Conservation (phyloP, 2,888 invertebrate species). For the Alsophila aescularia region DNA sequence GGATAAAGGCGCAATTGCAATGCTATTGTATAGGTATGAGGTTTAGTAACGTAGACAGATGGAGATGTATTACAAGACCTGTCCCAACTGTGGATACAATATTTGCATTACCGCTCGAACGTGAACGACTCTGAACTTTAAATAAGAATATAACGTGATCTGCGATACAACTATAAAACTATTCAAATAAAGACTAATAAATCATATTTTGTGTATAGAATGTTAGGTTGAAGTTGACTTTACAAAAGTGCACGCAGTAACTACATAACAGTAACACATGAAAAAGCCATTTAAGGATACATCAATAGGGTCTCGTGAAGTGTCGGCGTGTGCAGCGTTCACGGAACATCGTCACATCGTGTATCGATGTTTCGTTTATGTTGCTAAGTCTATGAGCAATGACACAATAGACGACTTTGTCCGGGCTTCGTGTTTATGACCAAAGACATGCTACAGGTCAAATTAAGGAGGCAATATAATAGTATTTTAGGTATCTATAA, state of each 20-base stretch:
- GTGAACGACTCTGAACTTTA: constrained; percentile 19
- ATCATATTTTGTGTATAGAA: neutral
- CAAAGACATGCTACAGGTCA: neutral
- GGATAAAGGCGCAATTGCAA: constrained; percentile 32
- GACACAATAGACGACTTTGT: neutral
- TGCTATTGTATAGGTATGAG: constrained; percentile 28
- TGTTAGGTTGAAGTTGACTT: neutral
- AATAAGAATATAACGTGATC: neutral
- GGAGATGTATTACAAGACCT: constrained; percentile 28
- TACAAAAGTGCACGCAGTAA: neutral
- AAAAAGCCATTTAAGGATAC: constrained; percentile 50
- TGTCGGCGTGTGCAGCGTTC: constrained; percentile 63
- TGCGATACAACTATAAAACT: neutral
- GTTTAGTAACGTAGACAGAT: constrained; percentile 29
- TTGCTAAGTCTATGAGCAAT: constrained; percentile 5
- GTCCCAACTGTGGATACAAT: constrained; percentile 14
- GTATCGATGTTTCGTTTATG: constrained; percentile 39
- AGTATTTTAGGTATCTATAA: no score
- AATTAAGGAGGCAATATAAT: neutral
- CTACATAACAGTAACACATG: constrained; percentile 41
- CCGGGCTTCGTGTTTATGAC: constrained; percentile 12
- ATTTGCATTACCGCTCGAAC: constrained; percentile 18
- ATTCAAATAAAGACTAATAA: neutral
- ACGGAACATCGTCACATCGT: constrained; percentile 50
- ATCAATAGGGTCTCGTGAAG: constrained; percentile 45